Evolutionary conservation across 1,140 invertebrate species (phyloP), one percentile per base, ranked within the genome.

Genomic region (Drosophila santomea): DNA sequence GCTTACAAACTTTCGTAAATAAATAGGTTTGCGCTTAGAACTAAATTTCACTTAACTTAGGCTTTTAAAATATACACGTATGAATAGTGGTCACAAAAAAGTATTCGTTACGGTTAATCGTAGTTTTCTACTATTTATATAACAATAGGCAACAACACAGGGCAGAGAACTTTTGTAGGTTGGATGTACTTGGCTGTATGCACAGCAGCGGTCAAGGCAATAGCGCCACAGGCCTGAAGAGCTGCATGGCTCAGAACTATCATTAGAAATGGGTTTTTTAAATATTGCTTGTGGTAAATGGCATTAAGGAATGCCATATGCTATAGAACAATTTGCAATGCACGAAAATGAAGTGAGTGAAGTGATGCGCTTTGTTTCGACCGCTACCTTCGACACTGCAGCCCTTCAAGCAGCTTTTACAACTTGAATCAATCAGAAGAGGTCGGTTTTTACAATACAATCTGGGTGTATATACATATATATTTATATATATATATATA

Each of bases 121-220:
- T 45, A 35, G 47, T 23, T 75, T 59, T 32, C 8, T 57, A 71
- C 60, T 80, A 80, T 69, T 71, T 67, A 76, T 82, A 55, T 88
- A 89, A 89, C 84, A 88, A 88, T 88, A 88, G 84, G 80, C 83
- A 88, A 83, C 84, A 88, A 88, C 84, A 88, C 84, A 88, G 72
- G 89, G 76, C 83, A 88, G 78, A 79, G 48, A 61, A 73, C 58
- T 85, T 62, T 62, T 55, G 73, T 74, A 32, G 58, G 74, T 25
- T 76, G 62, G 20, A 39, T 78, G 55, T 72, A 32, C 51, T 8
- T 56, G 48, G 17, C 54, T 64, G 44, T 73, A 72, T 63, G 55
- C 57, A 66, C 74, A 59, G 64, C 78, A 78, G 74, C n/a, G 45
- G 17, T 36, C n/a, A 23, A 67, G 50, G 43, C 47, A 66, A 10